Conservation (phyloP, 2,113 vertebrate species). For the Hyaena hyaena region DNA sequence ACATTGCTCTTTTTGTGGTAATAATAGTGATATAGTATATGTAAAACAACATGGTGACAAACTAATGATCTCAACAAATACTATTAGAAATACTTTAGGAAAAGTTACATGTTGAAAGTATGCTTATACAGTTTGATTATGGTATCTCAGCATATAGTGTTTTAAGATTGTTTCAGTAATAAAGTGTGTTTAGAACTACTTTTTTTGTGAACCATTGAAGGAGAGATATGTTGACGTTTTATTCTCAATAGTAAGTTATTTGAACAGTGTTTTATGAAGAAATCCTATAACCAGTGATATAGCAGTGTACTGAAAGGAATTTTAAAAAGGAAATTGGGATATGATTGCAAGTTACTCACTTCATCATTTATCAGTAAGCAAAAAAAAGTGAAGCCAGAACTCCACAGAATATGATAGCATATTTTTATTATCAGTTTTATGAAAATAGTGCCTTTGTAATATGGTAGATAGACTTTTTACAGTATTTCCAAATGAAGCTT, state of each 20-base stretch:
- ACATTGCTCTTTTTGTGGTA: not conserved
- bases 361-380: not conserved
- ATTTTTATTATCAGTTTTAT: conserved; percentile 36
- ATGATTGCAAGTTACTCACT: conserved; percentile 32
- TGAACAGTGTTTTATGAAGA: conserved; percentile 8
- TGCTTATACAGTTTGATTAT: not conserved
- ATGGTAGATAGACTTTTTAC: not conserved
- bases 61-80: not conserved
- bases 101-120: not conserved
- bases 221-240: conserved; percentile 20
- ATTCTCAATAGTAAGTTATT: not conserved
- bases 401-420: not conserved
- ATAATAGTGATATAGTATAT: not conserved
- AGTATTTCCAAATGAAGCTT: not conserved
- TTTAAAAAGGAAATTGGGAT: conserved; percentile 32
- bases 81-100: not conserved
- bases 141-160: not conserved
- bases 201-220: not conserved
- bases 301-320: not conserved
- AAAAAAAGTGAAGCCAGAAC: conserved; percentile 6
- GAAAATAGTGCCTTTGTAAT: not conserved
- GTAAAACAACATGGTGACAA: not conserved
- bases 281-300: not conserved
- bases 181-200: not conserved
- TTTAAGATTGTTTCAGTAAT: conserved; percentile 30